These are phyloP conservation scores for Palaemon carinicauda DNA, from an alignment of 1,140 invertebrate species.

Conservation along the genomic window DNA sequence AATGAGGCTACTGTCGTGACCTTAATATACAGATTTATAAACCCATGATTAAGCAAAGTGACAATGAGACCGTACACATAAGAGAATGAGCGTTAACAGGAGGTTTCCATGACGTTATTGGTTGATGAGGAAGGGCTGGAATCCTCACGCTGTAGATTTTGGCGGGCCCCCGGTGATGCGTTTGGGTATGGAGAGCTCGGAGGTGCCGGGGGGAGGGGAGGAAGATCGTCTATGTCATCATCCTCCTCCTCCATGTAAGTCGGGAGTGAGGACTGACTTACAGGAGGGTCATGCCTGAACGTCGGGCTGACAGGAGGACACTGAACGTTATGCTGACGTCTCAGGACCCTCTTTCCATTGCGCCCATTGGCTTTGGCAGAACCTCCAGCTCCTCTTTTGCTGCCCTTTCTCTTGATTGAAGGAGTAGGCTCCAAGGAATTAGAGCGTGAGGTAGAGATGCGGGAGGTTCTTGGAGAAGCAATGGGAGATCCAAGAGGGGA, in stretches of 20 bases:
- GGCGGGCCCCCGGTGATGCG: not conserved
- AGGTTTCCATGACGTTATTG: slow-evolving; percentile 47
- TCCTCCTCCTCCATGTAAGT: slow-evolving; percentile 32
- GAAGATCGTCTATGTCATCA: not conserved
- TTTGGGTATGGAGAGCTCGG: not conserved
- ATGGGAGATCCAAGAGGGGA: slow-evolving; percentile 44
- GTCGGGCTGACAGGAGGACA: slow-evolving; percentile 22
- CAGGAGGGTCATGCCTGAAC: slow-evolving; percentile 10
- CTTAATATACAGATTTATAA: not conserved
- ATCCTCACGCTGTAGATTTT: not conserved
- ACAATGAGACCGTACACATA: slow-evolving; percentile 19
- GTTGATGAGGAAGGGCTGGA: slow-evolving; percentile 13
- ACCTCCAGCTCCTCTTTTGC: not conserved
- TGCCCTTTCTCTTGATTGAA: not conserved
- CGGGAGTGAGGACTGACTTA: slow-evolving; percentile 13
- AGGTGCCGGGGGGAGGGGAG: not conserved
- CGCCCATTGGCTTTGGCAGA: not conserved
- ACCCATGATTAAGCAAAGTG: not conserved
- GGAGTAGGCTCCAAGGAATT: not conserved
- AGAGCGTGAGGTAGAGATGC: not conserved
- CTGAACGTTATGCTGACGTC: slow-evolving; percentile 28
- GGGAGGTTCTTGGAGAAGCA: slow-evolving; percentile 20
- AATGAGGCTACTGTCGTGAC: not conserved
- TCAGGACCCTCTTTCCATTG: slow-evolving; percentile 23
- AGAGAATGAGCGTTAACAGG: slow-evolving; percentile 41